These are phyloP conservation scores for Harpalus rubripes DNA, from an alignment of 2,888 invertebrate genomes.

Conservation along the genomic window DNA sequence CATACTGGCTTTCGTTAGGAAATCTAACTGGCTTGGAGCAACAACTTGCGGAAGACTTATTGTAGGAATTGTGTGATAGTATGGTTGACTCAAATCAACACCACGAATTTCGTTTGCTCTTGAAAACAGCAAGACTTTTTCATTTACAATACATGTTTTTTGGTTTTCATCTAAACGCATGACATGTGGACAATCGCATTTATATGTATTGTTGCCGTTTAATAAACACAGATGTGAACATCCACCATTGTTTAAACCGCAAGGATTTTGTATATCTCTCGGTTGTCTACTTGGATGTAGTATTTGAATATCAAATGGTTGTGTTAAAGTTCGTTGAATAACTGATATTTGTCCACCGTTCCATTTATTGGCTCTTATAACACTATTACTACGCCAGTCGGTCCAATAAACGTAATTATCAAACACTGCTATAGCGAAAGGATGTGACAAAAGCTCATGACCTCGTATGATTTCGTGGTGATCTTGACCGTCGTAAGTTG, in stretches of 20 bases:
- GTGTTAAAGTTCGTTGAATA: slow-evolving; percentile 89
- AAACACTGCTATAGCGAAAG: slow-evolving; percentile 92
- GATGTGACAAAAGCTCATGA: slow-evolving; percentile 89
- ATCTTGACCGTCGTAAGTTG: slow-evolving; percentile 88
- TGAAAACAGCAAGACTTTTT: slow-evolving; percentile 88
- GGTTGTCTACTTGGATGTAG: slow-evolving; percentile 89
- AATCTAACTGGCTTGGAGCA: slow-evolving; percentile 86
- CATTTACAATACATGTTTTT: slow-evolving; percentile 86
- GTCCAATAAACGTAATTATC: slow-evolving; percentile 95
- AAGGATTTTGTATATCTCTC: slow-evolving; percentile 81
- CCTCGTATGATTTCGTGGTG: slow-evolving; percentile 85
- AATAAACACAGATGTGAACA: slow-evolving; percentile 91
- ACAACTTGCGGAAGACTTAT: slow-evolving; percentile 86
- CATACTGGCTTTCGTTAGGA: slow-evolving; percentile 82
- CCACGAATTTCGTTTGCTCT: slow-evolving; percentile 89
- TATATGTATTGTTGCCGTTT: slow-evolving; percentile 82
- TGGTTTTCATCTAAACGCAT: slow-evolving; percentile 86
- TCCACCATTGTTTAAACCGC: slow-evolving; percentile 84
- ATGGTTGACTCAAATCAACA: slow-evolving; percentile 87
- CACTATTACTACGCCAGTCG: slow-evolving; percentile 94
- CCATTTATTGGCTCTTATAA: slow-evolving; percentile 93
- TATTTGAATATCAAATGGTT: slow-evolving; percentile 94
- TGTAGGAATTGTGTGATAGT: slow-evolving; percentile 89
- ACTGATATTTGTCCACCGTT: slow-evolving; percentile 88
- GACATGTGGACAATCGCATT: slow-evolving; percentile 92